Base-by-base conservation (phyloP, 1,140 invertebrate genomes). In the Druon quercuslanigerum region DNA sequence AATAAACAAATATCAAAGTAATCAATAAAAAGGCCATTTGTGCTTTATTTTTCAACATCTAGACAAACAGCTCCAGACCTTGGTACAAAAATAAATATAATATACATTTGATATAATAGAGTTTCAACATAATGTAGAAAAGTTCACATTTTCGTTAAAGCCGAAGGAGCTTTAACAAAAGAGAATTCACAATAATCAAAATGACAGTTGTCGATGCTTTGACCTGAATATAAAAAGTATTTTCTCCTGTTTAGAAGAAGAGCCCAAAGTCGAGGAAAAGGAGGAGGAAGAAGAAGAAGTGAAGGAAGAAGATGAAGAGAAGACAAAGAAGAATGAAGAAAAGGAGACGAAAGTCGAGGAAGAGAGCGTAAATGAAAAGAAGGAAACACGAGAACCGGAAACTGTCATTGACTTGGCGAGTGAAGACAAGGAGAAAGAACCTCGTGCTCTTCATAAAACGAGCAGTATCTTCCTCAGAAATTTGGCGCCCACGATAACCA, bases 381-480 rank as follows among this genome's bases (percentile, higher is more conserved):
- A 87, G 20, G 83, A 89, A 70, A 71, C 72, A 3, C 52, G 84
- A n/a, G 87, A 90, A 77, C 87, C 88, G 2, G 90, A 90, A 77
- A 81, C 89, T 9, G 88, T 92, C 2, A 91, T 92, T 13, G 90
- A 92, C 80, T 79, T 91, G 17, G 91, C 89, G 0, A 90, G 84
- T 57, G 90, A 91, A 82, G 90, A 91, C 19, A 90, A 92, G 84
- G 86, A 93, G 92, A 83, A 93, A 91, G 94, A 96, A 87, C 93
- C 93, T 0, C 92, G 94, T 75, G 94, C 94, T 25, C 90, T 96
- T 20, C 98, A 99, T 88, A 97, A 97, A 89, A 99, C 99, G 4
- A 96, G 96, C 19, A 99, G 98, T 0, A 99, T 99, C 78, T 99
- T 99, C 86, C 92, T 99, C 16, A 93, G 98, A 46, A 99, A 99